Base-by-base conservation (phyloP, 2,888 invertebrate genomes). In the Eupithecia insigniata region DNA sequence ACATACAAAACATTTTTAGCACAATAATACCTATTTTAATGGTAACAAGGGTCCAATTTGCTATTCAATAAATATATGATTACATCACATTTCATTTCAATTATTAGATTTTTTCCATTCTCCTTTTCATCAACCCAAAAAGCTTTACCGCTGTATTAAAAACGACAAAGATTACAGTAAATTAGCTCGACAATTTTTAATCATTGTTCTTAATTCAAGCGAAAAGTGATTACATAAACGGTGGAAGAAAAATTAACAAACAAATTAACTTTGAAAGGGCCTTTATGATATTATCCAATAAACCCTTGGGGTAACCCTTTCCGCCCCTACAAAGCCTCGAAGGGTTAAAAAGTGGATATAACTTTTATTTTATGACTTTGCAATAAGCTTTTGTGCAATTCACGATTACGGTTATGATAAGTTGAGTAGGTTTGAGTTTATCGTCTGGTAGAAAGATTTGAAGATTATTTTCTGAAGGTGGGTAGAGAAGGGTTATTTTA, bases 221-320 rank as follows among this genome's bases (percentile, higher is more conserved):
- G 70, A 79, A 78, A 83, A 81, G 71, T 83, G 83, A 89, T 88
- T 85, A 86, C 74, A 51, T 73, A 73, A 78, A 80, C 79, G 80
- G 78, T 82, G 70, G 69, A 81, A 87, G 92, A 92, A 90, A 91
- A 90, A 92, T 92, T 91, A 90, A 87, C 84, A 85, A 87, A 86
- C 88, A 89, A 92, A 93, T 92, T 92, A 90, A 87, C 87, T 84
- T 86, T 90, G 92, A 92, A 89, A 83, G 89, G n/a, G 87, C 89
- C 86, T 90, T 92, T 90, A 90, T 88, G 88, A 90, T 89, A 90
- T 89, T 86, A 90, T 83, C 85, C 87, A 87, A 83, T 65, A 64
- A 70, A 66, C 71, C 74, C 62, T 73, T 62, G 16, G 70, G 64
- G 64, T 22, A 70, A 84, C 85, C 89, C 85, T 84, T 84, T 80